Percentiles rank a stretch among this genome's conserved stretches.
phyloP scores from a whole-genome alignment of 1,140 invertebrate genomes.

The Episyrphus balteatus region DNA sequence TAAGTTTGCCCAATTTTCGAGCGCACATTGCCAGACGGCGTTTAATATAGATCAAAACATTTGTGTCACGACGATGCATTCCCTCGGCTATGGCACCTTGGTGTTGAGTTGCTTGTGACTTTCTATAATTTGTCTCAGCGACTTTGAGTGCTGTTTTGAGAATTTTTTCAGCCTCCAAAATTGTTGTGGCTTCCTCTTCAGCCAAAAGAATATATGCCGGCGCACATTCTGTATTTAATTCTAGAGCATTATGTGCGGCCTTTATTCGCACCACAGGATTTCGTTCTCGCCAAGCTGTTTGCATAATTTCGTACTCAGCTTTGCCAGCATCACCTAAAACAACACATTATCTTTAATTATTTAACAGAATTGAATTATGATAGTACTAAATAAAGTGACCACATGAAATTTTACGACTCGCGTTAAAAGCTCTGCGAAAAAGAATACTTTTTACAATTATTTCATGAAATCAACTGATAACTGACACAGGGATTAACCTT shows the following conservation, averaged over 20 bases:
- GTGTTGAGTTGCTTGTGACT: conserved; percentile 61
- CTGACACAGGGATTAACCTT: too few relatives aligned
- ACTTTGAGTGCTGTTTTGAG: conserved; percentile 79
- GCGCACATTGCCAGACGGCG: conserved; percentile 93
- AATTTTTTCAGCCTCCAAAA: conserved; percentile 78
- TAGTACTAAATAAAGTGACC: too few relatives aligned
- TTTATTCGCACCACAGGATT: conserved; percentile 86
- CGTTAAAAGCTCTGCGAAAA: too few relatives aligned
- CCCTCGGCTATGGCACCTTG: conserved; percentile 67
- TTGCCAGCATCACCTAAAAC: conserved; percentile 63
- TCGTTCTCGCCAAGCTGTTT: conserved; percentile 92
- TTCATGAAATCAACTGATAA: too few relatives aligned
- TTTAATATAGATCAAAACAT: conserved; percentile 92
- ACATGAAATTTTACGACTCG: too few relatives aligned
- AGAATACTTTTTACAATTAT: too few relatives aligned
- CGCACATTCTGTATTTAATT: conserved; percentile 87
- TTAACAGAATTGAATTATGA: too few relatives aligned
- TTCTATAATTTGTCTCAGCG: conserved; percentile 74
- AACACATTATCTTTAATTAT: too few relatives aligned
- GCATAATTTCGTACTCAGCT: conserved; percentile 94
- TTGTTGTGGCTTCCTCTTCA: conserved; percentile 91
- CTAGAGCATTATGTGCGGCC: conserved; percentile 81
- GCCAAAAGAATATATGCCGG: conserved; percentile 91
- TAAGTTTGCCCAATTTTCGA: conserved; percentile 81
- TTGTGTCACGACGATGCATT: conserved; percentile 80